Evolutionary conservation across 2,888 invertebrate genomes (phyloP).

Genomic region (Tinea trinotella): DNA sequence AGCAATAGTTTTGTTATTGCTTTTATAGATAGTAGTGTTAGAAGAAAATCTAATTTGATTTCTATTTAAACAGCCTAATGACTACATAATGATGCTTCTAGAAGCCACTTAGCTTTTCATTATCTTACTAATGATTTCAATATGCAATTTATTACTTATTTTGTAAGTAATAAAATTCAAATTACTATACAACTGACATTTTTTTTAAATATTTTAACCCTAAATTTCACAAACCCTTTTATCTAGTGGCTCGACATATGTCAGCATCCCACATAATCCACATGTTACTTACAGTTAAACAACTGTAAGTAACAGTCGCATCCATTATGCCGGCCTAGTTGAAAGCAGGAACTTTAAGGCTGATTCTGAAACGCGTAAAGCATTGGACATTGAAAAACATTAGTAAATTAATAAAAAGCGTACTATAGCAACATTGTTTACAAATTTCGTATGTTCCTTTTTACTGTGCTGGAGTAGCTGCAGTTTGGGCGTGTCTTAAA

Average conservation of each 20-base stretch:
- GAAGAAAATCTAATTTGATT: not conserved
- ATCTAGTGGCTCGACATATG: too few species aligned
- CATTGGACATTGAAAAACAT: too few species aligned
- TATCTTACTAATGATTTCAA: not conserved
- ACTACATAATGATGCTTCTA: not conserved
- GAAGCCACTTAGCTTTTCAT: not conserved
- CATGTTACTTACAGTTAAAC: too few species aligned
- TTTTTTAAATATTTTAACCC: too few species aligned
- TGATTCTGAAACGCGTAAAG: too few species aligned
- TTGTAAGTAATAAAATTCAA: too few species aligned
- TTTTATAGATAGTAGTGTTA: not conserved
- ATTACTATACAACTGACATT: too few species aligned
- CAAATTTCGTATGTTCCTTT: not conserved
- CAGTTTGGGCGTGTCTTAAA: constrained; percentile 51
- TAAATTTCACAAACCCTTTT: too few species aligned
- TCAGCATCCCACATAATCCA: too few species aligned
- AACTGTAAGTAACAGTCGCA: too few species aligned
- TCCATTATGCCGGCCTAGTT: too few species aligned
- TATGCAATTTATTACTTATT: not conserved
- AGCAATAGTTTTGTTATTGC: not conserved
- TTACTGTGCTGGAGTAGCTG: constrained; percentile 54
- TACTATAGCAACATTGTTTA: not conserved
- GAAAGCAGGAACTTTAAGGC: too few species aligned
- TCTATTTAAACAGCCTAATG: not conserved
- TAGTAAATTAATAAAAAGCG: not conserved